Evolutionary conservation across 2,888 invertebrate species (phyloP), one percentile per base, ranked within the genome.

Genomic region (Drosophila formosana): DNA sequence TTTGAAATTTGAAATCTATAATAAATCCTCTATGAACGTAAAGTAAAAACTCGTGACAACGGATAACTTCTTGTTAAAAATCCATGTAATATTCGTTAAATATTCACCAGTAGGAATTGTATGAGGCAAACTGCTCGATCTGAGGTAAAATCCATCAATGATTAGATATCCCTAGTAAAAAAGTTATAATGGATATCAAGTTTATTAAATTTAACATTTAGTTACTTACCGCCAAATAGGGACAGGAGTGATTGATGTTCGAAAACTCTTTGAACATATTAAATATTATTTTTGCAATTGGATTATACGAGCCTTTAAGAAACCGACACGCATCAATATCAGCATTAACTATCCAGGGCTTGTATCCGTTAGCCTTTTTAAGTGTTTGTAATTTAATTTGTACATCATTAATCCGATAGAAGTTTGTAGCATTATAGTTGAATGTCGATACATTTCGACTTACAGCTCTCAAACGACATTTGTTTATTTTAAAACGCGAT

Each of bases 391-490:
- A 13, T 5, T 39, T 32, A 0, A 71, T 0, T 1, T 18, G 18
- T 2, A 66, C 45, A 28, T 71, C 9, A 3, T 56, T 0, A 28
- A 28, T 6, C 61, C 72, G 0, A 75, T 58, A 47, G 65, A 30
- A 1, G 66, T 0, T 28, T 4, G 60, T 65, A 4, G 11, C 28
- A 6, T 72, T 70, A 3, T 62, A 34, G 34, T 79, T 75, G 0
- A 76, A 43, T 6, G 46, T 51, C 3, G 57, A 58, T n/a, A n/a
- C 39, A 30, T 18, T 18, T 18, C 77, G 67, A 8, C 45, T 53
- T 0, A 77, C 46, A 0, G 73, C 74, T 13, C 49, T 63, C 1
- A 76, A 4, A 1, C 79, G 72, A 43, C 72, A 81, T 7, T 23
- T 26, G 11, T 73, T 23, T 2, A 81, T 43, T 18, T 18, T 18